A percentile compares a stretch with the other conserved stretches of the same genome.
These are phyloP conservation scores for Cheumatopsyche charites DNA, from an alignment of 1,140 invertebrate genomes.

Conservation along the genomic window DNA sequence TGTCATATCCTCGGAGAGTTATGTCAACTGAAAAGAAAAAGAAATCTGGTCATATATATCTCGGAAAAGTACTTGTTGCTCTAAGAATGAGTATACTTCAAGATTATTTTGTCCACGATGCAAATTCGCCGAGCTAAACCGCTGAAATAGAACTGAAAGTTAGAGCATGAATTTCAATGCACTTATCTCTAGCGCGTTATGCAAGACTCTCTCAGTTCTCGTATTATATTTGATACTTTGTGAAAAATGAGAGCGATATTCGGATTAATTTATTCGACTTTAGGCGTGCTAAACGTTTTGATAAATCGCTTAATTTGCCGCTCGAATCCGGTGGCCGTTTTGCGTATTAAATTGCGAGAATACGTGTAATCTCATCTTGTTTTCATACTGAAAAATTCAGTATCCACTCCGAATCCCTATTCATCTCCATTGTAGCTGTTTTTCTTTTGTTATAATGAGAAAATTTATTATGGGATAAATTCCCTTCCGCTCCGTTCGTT, in stretches of 20 bases:
- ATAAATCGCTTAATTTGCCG: constrained; percentile 19
- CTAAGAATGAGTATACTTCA: constrained; percentile 13
- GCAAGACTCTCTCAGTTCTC: no score
- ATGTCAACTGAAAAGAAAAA: constrained; percentile 6
- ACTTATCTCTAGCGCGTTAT: no score
- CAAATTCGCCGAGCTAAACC: background rate
- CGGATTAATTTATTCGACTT: no score
- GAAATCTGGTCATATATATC: background rate
- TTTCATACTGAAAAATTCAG: constrained; percentile 18
- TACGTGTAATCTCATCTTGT: constrained; percentile 18
- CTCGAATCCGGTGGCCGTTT: background rate
- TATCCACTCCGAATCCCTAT: constrained; percentile 20
- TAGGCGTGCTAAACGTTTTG: background rate
- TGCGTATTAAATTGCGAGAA: constrained; percentile 11
- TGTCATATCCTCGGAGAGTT: background rate
- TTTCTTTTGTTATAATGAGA: constrained; percentile 29
- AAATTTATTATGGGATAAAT: constrained; percentile 32
- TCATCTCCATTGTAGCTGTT: constrained; percentile 26
- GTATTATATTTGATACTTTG: no score
- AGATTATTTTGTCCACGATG: constrained; percentile 6
- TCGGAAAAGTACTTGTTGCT: background rate
- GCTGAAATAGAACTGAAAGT: background rate
- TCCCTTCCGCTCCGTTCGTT: constrained; percentile 25
- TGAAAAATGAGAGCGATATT: no score
- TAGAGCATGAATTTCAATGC: constrained; percentile 12